Evolutionary conservation across 2,888 invertebrate species (phyloP), one percentile per base, ranked within the genome.

Genomic region (Neoitamus cyanurus): DNA sequence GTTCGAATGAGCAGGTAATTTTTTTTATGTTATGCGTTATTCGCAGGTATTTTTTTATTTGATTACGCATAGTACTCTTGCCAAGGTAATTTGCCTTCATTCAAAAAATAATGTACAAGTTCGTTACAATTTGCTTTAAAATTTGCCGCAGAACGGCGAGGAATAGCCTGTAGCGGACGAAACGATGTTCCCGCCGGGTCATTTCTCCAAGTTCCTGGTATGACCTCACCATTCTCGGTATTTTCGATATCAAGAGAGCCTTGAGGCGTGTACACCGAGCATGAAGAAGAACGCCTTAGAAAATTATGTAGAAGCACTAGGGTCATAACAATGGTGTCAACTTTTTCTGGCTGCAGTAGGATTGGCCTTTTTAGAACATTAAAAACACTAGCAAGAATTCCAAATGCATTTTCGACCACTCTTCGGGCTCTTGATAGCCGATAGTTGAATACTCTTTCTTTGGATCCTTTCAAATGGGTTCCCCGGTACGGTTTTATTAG

Each of bases 71-170:
- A n/a, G n/a, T n/a, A n/a, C n/a, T n/a, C n/a, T n/a, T n/a, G n/a
- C n/a, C n/a, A n/a, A n/a, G n/a, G n/a, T n/a, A n/a, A n/a, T n/a
- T n/a, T n/a, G n/a, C n/a, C n/a, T n/a, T n/a, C n/a, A n/a, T n/a
- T n/a, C n/a, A n/a, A n/a, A n/a, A n/a, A n/a, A n/a, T n/a, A n/a
- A n/a, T 72, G 13, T 72, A 72, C 30, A 30, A n/a, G n/a, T n/a
- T 72, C 72, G 28, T 30, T 72, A 72, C 13, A 9, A 72, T 72
- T 72, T 72, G 72, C n/a, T 31, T 31, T 72, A n/a, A n/a, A n/a
- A n/a, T n/a, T n/a, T n/a, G n/a, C n/a, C n/a, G n/a, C n/a, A n/a
- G n/a, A n/a, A n/a, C n/a, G n/a, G n/a, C n/a, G n/a, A n/a, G n/a
- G n/a, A n/a, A n/a, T n/a, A n/a, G n/a, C n/a, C n/a, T n/a, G n/a